Conservation (phyloP, 2,797 vertebrate genomes). For the Ceryle rudis region DNA sequence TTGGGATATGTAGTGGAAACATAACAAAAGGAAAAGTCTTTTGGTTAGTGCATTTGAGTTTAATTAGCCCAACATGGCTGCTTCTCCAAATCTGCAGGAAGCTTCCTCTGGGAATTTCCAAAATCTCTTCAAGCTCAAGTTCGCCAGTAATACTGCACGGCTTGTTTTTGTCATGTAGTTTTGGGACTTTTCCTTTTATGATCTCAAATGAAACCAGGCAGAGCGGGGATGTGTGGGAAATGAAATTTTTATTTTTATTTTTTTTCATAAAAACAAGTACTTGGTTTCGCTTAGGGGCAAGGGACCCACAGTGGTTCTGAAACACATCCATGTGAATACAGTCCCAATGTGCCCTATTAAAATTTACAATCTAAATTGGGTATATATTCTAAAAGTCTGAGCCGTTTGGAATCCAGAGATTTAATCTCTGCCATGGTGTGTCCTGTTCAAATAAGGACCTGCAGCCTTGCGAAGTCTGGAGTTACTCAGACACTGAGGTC, state of each 20-base stretch:
- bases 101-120: slow-evolving; percentile 16
- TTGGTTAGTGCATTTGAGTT: background rate
- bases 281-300: background rate
- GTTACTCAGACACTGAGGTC: background rate
- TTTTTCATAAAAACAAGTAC: too few species aligned
- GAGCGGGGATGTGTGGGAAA: background rate
- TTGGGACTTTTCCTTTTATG: background rate
- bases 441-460: background rate
- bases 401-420: background rate
- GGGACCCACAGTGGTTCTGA: background rate
- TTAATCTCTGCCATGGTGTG: background rate
- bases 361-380: background rate
- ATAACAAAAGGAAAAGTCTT: background rate
- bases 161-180: background rate
- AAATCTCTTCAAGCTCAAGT: background rate
- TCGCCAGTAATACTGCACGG: background rate
- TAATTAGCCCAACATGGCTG: background rate
- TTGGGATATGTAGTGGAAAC: background rate
- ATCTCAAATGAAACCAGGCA: background rate
- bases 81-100: background rate
- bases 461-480: background rate
- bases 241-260: background rate
- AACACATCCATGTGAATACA: too few species aligned
- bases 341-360: background rate
- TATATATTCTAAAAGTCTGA: background rate